A percentile compares a stretch with the other conserved stretches of the same genome.
These are phyloP conservation scores for Hippasteria phrygiana DNA, from an alignment of 53 echinoderm and acorn worm species.

Conservation along the genomic window DNA sequence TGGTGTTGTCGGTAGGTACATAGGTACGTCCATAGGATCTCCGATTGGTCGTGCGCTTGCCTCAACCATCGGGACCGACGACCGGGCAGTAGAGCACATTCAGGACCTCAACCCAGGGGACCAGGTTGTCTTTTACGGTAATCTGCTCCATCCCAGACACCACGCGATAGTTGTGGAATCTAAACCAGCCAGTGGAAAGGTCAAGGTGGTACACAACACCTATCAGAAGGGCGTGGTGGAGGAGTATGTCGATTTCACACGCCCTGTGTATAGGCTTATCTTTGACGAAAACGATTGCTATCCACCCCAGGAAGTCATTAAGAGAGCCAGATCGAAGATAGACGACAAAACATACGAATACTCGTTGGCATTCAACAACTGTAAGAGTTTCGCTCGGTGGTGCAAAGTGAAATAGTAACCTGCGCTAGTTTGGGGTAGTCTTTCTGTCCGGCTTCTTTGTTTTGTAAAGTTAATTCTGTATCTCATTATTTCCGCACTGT, in stretches of 20 bases:
- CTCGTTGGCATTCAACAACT: conserved; percentile 40
- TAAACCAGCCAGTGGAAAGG: conserved; percentile 20
- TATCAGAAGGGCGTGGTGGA: conserved; percentile 66
- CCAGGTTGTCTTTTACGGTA: conserved; percentile 63
- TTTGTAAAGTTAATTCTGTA: too few relatives aligned
- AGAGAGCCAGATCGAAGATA: conserved; percentile 46
- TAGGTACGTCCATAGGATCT: conserved; percentile 23
- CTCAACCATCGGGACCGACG: conserved; percentile 21
- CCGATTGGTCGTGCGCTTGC: not conserved
- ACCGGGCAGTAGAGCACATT: conserved; percentile 9
- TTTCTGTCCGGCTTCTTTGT: too few relatives aligned
- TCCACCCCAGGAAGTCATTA: conserved; percentile 26
- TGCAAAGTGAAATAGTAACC: conserved; percentile 50
- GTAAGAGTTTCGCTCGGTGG: conserved; percentile 52
- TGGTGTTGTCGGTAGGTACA: not conserved
- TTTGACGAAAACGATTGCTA: conserved; percentile 20
- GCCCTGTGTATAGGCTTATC: conserved; percentile 35
- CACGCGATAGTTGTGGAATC: not conserved
- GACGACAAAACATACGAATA: conserved; percentile 34
- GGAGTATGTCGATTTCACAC: conserved; percentile 58
- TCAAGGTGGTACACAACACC: conserved; percentile 70
- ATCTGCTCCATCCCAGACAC: too few relatives aligned
- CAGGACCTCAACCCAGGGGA: conserved; percentile 56
- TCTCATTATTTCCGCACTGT: too few relatives aligned
- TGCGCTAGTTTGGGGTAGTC: too few relatives aligned